Base-by-base conservation (phyloP, 2,888 invertebrate species). In the Caenorhabditis zanzibari region DNA sequence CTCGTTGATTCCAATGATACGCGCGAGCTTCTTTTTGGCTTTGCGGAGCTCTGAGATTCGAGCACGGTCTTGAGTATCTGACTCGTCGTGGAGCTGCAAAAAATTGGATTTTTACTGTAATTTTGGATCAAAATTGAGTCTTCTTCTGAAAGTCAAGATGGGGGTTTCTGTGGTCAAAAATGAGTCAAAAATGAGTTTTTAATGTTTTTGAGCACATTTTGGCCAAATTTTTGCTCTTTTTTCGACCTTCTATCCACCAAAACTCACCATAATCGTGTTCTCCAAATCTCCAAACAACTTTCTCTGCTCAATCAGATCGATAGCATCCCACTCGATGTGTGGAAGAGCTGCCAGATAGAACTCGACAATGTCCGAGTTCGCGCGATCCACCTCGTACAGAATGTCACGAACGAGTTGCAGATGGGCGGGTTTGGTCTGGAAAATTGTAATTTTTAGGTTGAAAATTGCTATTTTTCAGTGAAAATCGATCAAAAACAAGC, bases 291-390 rank as follows among this genome's bases (percentile, higher is more conserved):
- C 49, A 9, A 2, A 49, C n/a, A 49, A 19, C 19, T 10, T 49
- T n/a, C n/a, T n/a, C 22, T 22, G 49, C 0, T 32, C 32, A 32
- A 32, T 7, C 32, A 7, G 64, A 12, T 16, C 14, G 64, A 74
- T 64, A n/a, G n/a, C 28, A 5, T 64, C 61, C 22, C 26, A 74
- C 3, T 74, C 56, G 22, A 74, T 54, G 56, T 19, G 44, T 10
- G 26, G 32, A 3, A 64, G 32, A 61, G 49, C n/a, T 4, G 35
- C n/a, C n/a, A 63, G 41, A 19, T 52, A 63, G 63, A 38, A 73
- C 12, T 61, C 61, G 38, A 41, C 41, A 16, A 12, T 7, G 4
- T 24, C n/a, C 6, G 64, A 56, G 24, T 16, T 44, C 2, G 41
- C 16, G 10, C 28, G 7, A 16, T 24, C 12, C 0, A 75, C 5